Evolutionary conservation across 2,113 vertebrate species (phyloP).

Genomic region (Psittacara wagleri): DNA sequence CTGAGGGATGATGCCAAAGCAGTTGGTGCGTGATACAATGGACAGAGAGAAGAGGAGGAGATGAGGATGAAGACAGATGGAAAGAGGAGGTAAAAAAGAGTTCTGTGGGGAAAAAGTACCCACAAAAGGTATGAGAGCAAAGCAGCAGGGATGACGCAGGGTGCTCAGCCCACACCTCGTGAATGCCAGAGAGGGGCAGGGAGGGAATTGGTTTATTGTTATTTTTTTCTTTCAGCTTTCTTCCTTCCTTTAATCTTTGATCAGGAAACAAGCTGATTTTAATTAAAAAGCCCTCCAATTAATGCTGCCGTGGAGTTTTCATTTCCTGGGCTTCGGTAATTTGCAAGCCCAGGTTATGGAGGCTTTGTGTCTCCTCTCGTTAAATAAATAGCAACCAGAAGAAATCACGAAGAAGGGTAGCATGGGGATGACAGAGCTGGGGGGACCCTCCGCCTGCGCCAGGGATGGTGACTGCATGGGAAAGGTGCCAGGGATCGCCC

Average conservation of each 20-base stretch:
- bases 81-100: neutral
- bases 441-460: neutral
- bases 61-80: neutral
- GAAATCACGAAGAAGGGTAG: neutral
- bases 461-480: neutral
- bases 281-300: constrained; percentile 72
- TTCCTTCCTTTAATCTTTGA: constrained; percentile 63
- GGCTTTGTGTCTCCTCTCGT: constrained; percentile 31
- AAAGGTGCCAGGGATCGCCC: accelerated
- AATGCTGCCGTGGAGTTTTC: constrained; percentile 63
- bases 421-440: neutral
- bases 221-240: constrained; percentile 35
- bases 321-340: constrained; percentile 63
- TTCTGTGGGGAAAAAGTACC: neutral
- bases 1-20: neutral
- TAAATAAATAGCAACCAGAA: constrained; percentile 3
- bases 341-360: constrained; percentile 44
- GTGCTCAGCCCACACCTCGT: constrained; percentile 23
- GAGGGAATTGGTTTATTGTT: constrained; percentile 34
- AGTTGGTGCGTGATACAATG: accelerated
- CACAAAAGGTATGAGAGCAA: neutral
- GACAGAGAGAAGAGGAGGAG: neutral
- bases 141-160: neutral
- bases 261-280: constrained; percentile 65
- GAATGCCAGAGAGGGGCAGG: constrained; percentile 46